phyloP scores from a whole-genome alignment of 2,888 invertebrate species.

The Cryptosula pallasiana region DNA sequence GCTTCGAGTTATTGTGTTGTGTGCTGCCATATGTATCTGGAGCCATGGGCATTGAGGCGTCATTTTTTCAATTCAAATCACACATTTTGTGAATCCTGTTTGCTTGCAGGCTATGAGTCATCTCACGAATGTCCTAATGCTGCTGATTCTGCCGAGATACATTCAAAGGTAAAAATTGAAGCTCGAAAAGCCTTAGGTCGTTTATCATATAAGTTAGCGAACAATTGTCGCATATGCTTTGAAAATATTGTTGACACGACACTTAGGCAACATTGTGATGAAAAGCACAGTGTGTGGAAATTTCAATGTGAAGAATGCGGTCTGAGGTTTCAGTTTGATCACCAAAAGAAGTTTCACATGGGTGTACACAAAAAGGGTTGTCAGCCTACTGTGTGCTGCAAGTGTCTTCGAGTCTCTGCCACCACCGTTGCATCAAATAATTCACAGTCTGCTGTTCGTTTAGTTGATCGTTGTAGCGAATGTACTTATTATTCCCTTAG shows the following conservation, averaged over 20 bases:
- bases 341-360: slow-evolving; percentile 12
- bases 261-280: neutral
- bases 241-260: neutral
- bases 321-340: slow-evolving; percentile 11
- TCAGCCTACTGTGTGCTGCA: neutral
- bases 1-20: neutral
- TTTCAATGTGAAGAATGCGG: slow-evolving; percentile 8
- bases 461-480: neutral
- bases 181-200: neutral
- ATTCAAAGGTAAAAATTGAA: neutral
- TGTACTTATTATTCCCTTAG: neutral
- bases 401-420: neutral
- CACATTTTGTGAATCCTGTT: neutral
- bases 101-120: neutral
- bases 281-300: neutral
- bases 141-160: neutral
- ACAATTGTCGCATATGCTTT: neutral
- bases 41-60: neutral
- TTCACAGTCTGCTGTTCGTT: neutral
- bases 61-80: neutral
- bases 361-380: neutral
- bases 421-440: neutral
- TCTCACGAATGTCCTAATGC: neutral
- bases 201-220: neutral
- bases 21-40: neutral